A percentile compares a stretch with the other conserved stretches of the same genome.
Evolutionary conservation across 1,140 invertebrate species (phyloP).

Genomic region (Stenopsyche tienmushanensis): DNA sequence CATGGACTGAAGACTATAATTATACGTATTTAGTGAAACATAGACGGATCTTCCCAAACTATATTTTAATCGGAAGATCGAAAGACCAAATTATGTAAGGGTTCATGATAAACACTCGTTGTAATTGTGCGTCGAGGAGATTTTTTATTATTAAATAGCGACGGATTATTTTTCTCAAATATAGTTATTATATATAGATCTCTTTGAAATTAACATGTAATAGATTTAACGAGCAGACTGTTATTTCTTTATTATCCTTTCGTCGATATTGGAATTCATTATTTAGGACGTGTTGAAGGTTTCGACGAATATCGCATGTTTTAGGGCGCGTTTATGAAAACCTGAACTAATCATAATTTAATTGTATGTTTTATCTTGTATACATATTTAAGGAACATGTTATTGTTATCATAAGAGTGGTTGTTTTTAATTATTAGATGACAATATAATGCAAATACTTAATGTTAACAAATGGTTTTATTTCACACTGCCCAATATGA

Average conservation of each 20-base stretch:
- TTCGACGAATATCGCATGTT: too few species aligned
- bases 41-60: too few species aligned
- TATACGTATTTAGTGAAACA: too few species aligned
- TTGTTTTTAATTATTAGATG: slow-evolving; percentile 42
- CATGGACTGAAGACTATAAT: too few species aligned
- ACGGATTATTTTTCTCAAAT: slow-evolving; percentile 15
- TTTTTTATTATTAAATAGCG: too few species aligned
- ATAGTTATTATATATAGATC: neutral
- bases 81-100: too few species aligned
- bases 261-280: neutral
- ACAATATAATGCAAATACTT: slow-evolving; percentile 40
- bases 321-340: slow-evolving; percentile 18
- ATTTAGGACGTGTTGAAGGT: too few species aligned
- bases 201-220: neutral
- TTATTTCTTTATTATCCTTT: slow-evolving; percentile 5
- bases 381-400: slow-evolving; percentile 32
- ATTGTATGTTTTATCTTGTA: slow-evolving; percentile 17
- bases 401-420: slow-evolving; percentile 40
- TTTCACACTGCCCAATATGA: too few species aligned
- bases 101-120: too few species aligned
- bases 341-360: slow-evolving; percentile 10
- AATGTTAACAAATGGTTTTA: slow-evolving; percentile 29
- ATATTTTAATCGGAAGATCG: too few species aligned
- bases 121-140: too few species aligned
- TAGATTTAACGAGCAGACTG: neutral